Conservation (phyloP, 1,140 invertebrate genomes). For the Bombus sibiricus region DNA sequence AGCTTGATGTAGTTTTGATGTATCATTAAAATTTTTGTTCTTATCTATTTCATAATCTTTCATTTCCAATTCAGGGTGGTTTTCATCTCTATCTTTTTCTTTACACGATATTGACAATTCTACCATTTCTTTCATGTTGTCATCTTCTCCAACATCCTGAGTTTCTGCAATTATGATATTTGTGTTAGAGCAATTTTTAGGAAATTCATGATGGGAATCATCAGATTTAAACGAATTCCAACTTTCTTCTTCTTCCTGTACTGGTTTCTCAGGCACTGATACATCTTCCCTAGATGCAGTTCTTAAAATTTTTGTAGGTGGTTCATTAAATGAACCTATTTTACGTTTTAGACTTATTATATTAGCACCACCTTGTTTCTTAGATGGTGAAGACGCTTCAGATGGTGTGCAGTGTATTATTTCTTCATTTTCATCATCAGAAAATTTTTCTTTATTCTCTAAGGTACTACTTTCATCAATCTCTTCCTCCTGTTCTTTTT, state of each 20-base stretch:
- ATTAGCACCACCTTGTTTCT: slow-evolving; percentile 23
- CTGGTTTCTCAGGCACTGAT: slow-evolving; percentile 17
- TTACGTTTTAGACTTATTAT: slow-evolving; percentile 67
- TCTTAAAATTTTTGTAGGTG: slow-evolving; percentile 48
- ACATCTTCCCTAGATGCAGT: slow-evolving; percentile 45
- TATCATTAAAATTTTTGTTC: slow-evolving; percentile 57
- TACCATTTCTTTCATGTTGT: neutral
- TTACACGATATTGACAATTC: neutral
- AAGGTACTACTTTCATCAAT: neutral
- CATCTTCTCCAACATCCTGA: slow-evolving; percentile 39
- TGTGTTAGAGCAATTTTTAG: neutral
- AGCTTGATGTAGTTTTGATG: neutral
- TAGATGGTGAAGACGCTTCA: slow-evolving; percentile 45
- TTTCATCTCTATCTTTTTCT: neutral
- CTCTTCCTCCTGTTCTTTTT: slow-evolving; percentile 13
- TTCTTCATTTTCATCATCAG: slow-evolving; percentile 67
- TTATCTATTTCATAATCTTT: slow-evolving; percentile 40
- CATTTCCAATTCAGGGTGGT: neutral
- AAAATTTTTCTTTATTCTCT: slow-evolving; percentile 14
- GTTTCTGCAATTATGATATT: slow-evolving; percentile 61
- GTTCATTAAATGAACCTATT: slow-evolving; percentile 40
- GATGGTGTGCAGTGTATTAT: slow-evolving; percentile 73
- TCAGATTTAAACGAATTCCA: slow-evolving; percentile 39
- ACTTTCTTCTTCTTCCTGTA: slow-evolving; percentile 35
- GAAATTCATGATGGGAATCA: slow-evolving; percentile 30